phyloP scores from a whole-genome alignment of 2,113 vertebrate species.

The Cepphus grylle region DNA sequence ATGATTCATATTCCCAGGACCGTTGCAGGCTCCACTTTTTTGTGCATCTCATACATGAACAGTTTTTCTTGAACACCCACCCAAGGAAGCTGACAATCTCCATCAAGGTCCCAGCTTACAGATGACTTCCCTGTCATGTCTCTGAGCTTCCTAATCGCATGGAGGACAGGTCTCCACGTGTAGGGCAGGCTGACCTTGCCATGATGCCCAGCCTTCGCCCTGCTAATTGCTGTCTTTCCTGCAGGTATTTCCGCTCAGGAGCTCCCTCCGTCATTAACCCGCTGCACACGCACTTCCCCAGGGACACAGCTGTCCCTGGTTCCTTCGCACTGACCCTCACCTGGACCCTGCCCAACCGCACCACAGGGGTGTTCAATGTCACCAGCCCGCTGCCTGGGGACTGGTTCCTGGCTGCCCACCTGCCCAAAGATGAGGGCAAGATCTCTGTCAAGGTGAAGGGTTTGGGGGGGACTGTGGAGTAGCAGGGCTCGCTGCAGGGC shows the following conservation, averaged over 20 bases:
- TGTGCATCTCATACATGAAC: neutral
- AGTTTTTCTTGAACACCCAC: neutral
- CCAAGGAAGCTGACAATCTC: neutral
- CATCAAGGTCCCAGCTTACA: neutral
- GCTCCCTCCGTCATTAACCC: slow-evolving; percentile 97
- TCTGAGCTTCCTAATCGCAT: neutral
- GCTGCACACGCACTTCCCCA: slow-evolving; percentile 86
- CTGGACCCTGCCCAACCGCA: slow-evolving; percentile 96
- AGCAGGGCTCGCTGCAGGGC: neutral
- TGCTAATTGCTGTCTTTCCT: slow-evolving; percentile 14
- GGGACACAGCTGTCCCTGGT: slow-evolving; percentile 91
- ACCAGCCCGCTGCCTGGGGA: slow-evolving; percentile 95
- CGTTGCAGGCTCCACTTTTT: neutral
- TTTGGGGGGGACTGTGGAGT: neutral
- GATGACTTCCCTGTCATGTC: neutral
- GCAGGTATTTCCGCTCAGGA: slow-evolving; percentile 94
- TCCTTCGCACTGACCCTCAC: slow-evolving; percentile 93
- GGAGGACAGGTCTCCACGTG: slow-evolving; percentile 43
- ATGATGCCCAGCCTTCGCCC: neutral
- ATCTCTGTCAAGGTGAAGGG: slow-evolving; percentile 94
- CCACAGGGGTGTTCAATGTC: slow-evolving; percentile 94
- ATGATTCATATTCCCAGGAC: neutral
- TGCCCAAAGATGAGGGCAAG: slow-evolving; percentile 96
- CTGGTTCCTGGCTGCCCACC: slow-evolving; percentile 97
- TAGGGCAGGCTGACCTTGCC: neutral